phyloP scores from a whole-genome alignment of 2,888 invertebrate genomes.

The Diloba caeruleocephala region DNA sequence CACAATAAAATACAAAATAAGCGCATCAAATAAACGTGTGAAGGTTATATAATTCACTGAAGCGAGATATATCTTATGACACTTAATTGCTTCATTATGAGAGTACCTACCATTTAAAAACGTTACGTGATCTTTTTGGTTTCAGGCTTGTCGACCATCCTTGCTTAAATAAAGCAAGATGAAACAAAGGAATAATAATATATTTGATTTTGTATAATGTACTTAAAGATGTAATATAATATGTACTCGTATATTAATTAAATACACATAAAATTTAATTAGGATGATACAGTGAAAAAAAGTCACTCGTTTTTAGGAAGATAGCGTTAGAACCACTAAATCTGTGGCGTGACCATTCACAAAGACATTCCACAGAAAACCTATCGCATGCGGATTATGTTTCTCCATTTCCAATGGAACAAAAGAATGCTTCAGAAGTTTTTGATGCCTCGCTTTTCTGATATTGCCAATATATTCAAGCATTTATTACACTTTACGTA shows the following conservation, averaged over 20 bases:
- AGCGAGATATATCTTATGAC: constrained; percentile 20
- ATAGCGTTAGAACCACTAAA: constrained; percentile 26
- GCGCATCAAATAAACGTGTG: constrained; percentile 5
- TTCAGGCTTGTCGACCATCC: not conserved
- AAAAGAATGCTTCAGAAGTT: constrained; percentile 56
- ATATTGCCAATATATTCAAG: constrained; percentile 32
- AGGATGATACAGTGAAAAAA: constrained; percentile 7
- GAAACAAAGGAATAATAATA: constrained; percentile 9
- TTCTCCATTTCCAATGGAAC: constrained; percentile 61
- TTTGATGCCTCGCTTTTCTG: constrained; percentile 43
- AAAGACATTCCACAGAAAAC: constrained; percentile 52
- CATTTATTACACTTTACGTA: constrained; percentile 5
- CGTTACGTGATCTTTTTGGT: constrained; percentile 3
- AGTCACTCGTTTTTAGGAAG: not conserved
- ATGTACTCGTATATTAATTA: too few relatives aligned
- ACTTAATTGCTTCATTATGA: constrained; percentile 17
- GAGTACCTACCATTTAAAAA: constrained; percentile 10
- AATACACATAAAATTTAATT: too few relatives aligned
- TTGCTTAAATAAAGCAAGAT: constrained; percentile 7
- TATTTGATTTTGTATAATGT: too few relatives aligned
- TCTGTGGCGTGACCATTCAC: constrained; percentile 33
- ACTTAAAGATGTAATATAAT: too few relatives aligned
- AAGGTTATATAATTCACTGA: constrained; percentile 3
- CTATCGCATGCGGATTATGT: constrained; percentile 57
- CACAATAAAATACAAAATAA: not conserved